Conservation (phyloP, 2,113 vertebrate genomes). For the Rhynchomys soricoides region DNA sequence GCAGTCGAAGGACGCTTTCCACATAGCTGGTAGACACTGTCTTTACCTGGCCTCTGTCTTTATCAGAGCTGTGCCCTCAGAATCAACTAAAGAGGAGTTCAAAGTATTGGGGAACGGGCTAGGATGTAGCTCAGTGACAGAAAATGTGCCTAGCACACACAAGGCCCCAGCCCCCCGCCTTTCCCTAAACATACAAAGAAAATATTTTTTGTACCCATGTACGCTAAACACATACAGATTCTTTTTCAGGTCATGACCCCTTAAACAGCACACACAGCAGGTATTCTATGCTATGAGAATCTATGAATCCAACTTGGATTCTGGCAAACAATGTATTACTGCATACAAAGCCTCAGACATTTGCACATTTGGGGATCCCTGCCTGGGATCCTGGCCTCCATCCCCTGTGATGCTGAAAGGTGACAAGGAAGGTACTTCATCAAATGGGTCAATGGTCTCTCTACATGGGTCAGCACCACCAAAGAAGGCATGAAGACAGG, state of each 20-base stretch:
- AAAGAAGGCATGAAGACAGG: neutral
- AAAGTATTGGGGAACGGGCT: neutral
- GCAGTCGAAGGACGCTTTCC: neutral
- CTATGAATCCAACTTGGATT: neutral
- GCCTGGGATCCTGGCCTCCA: neutral
- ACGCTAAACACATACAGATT: no score
- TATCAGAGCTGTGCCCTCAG: neutral
- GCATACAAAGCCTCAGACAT: neutral
- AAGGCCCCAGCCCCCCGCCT: no score
- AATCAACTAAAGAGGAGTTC: neutral
- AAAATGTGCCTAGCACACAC: neutral
- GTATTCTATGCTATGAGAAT: no score
- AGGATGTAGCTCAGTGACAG: neutral
- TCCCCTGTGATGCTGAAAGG: neutral
- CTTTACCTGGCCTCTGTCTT: neutral
- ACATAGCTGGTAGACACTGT: fast-evolving
- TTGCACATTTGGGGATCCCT: neutral
- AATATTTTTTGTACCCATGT: neutral
- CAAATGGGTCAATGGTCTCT: no score
- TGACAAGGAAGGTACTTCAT: neutral
- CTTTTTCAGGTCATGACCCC: no score
- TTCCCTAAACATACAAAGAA: neutral
- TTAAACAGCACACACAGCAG: neutral
- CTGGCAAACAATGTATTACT: neutral
- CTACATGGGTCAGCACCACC: neutral